Evolutionary conservation across 2,888 invertebrate genomes (phyloP), one percentile per base, ranked within the genome.

Genomic region (Bruchidius siliquastri): DNA sequence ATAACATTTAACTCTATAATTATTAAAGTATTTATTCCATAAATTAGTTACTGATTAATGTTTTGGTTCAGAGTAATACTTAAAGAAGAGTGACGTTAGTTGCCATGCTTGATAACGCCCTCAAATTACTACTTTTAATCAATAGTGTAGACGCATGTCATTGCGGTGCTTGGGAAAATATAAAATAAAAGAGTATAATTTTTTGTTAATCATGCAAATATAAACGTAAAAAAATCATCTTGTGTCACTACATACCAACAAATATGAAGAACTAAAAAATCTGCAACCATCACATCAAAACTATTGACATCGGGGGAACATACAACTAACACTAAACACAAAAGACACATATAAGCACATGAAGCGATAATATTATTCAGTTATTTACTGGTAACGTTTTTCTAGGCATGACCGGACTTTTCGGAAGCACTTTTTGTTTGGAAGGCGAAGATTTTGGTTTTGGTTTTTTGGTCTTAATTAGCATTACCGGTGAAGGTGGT

Each of bases 401-500:
- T 76, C 91, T 86, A 80, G 87, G 88, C 0, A 82, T 78, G 74
- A 82, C 83, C 3, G 85, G 84, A 75, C 87, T 87, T 81, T 86
- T 82, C 74, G 76, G 75, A 8, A 76, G 13, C 21, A 67, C 13
- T 73, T 81, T 83, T 20, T 76, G 71, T 77, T 81, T 84, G 21
- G 73, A 77, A 30, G 76, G 71, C 66, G 77, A 76, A 22, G 81
- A 75, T 71, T 81, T 78, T 80, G 77, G 81, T 85, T 81, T 77
- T 83, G 83, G 77, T 83, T 76, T 76, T 20, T 73, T 71, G 74
- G 79, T 79, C 30, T 84, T 76, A 72, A 76, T 74, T 75, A 75
- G 68, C 66, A 91, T 87, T 75, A 90, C 90, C 13, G 94, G 93
- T 0, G 94, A 92, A 69, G 93, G 91, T 0, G 94, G 93, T 74